Percentiles rank a stretch among this genome's conserved stretches.
Evolutionary conservation across 2,888 invertebrate genomes (phyloP).

Genomic region (Piscicola geometra): DNA sequence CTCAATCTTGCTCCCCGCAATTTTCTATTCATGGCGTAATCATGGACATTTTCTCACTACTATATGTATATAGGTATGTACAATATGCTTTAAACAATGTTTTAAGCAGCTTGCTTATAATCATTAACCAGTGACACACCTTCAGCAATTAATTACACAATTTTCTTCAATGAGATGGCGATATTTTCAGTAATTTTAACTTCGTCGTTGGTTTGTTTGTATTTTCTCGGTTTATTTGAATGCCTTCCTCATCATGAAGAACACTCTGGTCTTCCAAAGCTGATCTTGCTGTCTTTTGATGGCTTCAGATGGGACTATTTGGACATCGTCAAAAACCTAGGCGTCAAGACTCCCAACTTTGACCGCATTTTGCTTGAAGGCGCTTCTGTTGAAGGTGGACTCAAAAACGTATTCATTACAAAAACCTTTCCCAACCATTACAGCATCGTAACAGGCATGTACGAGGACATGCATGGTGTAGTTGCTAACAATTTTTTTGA

Average conservation of each 20-base stretch:
- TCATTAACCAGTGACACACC: no score
- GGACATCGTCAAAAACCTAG: conserved; percentile 50
- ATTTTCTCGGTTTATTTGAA: neutral
- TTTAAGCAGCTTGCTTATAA: no score
- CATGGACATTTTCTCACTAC: no score
- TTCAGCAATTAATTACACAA: no score
- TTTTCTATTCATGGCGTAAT: no score
- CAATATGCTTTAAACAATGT: no score
- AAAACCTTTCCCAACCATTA: conserved; percentile 74
- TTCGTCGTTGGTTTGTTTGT: no score
- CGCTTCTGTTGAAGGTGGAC: conserved; percentile 58
- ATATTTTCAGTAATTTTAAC: no score
- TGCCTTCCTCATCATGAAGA: neutral
- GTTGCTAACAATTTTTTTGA: conserved; percentile 65
- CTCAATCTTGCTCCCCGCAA: no score
- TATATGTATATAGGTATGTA: no score
- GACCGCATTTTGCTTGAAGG: conserved; percentile 61
- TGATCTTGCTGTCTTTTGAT: conserved; percentile 67
- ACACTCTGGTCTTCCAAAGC: conserved; percentile 53
- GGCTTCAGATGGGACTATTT: conserved; percentile 69
- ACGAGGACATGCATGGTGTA: conserved; percentile 68
- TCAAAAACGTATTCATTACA: conserved; percentile 57
- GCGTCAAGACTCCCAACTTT: conserved; percentile 61
- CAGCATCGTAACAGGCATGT: conserved; percentile 63
- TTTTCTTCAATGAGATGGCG: no score